These are phyloP conservation scores for Paraplagusia blochii DNA, from an alignment of 2,113 vertebrate species.

Conservation along the genomic window DNA sequence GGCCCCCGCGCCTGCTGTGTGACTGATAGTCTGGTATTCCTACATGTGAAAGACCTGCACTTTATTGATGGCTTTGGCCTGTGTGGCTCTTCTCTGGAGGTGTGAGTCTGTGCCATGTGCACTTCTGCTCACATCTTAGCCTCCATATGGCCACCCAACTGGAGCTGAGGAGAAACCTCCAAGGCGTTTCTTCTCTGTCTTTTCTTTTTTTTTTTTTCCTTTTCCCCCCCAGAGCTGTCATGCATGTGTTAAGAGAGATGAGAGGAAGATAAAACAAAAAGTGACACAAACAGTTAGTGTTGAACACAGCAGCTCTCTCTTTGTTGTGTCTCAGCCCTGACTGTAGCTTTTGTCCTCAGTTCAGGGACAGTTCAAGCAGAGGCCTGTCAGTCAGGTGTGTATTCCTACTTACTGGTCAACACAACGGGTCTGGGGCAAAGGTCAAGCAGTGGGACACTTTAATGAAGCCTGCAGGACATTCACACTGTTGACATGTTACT, in stretches of 20 bases:
- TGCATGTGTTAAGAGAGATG: not conserved
- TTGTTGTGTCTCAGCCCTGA: not conserved
- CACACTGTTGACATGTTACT: constrained; percentile 9
- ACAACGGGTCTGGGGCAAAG: constrained; percentile 15
- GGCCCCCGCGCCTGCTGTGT: constrained; percentile 60
- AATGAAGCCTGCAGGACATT: not conserved
- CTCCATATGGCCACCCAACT: constrained; percentile 50
- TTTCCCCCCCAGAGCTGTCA: constrained; percentile 1
- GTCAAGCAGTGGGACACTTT: not conserved
- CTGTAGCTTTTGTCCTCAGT: not conserved
- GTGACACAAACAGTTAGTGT: not conserved
- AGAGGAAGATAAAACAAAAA: not conserved
- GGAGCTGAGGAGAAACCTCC: not conserved
- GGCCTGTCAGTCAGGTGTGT: not conserved
- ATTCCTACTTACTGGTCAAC: not conserved
- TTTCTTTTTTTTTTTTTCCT: too few relatives aligned
- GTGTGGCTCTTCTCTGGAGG: constrained; percentile 21
- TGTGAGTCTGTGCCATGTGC: constrained; percentile 41
- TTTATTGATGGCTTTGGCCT: constrained; percentile 56
- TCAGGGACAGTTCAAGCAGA: not conserved
- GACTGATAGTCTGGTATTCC: constrained; percentile 71
- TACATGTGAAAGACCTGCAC: constrained; percentile 53
- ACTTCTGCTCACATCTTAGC: constrained; percentile 22
- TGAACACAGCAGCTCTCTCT: not conserved
- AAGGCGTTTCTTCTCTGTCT: not conserved